Conservation (phyloP, 2,888 invertebrate genomes). For the Hedya salicella region DNA sequence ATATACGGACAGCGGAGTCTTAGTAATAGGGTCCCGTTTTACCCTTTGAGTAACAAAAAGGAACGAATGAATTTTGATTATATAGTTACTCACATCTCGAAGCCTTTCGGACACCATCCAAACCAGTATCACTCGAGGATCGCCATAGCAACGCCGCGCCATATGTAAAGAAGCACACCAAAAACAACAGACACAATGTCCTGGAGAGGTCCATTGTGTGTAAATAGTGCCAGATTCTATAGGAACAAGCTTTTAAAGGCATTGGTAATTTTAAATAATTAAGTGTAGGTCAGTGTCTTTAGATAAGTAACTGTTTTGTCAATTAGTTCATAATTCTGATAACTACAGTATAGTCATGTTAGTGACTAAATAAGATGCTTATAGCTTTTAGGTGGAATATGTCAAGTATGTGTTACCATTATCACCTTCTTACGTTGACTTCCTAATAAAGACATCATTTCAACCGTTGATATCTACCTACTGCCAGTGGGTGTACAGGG, state of each 20-base stretch:
- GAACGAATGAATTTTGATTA: too few relatives aligned
- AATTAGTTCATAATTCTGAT: background rate
- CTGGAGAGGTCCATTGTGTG: constrained; percentile 56
- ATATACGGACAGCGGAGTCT: too few relatives aligned
- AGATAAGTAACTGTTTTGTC: constrained; percentile 47
- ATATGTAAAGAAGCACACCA: constrained; percentile 45
- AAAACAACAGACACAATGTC: constrained; percentile 46
- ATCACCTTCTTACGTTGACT: too few relatives aligned
- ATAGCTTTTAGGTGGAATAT: too few relatives aligned
- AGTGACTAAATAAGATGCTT: too few relatives aligned
- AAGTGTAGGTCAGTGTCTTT: constrained; percentile 70
- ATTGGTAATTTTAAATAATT: constrained; percentile 53
- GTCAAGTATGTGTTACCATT: too few relatives aligned
- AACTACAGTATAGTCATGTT: background rate
- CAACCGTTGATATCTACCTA: too few relatives aligned
- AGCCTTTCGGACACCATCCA: constrained; percentile 70
- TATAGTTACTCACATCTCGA: constrained; percentile 69
- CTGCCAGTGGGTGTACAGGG: too few relatives aligned
- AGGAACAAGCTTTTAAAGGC: constrained; percentile 43
- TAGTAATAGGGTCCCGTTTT: too few relatives aligned
- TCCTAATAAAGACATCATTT: too few relatives aligned
- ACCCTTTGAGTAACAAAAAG: constrained; percentile 1
- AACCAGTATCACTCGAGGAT: constrained; percentile 57
- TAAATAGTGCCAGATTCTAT: constrained; percentile 43
- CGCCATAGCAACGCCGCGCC: constrained; percentile 55